A percentile compares a stretch with the other conserved stretches of the same genome.
phyloP scores from a whole-genome alignment of 1,140 invertebrate genomes.

The Chionoecetes opilio region DNA sequence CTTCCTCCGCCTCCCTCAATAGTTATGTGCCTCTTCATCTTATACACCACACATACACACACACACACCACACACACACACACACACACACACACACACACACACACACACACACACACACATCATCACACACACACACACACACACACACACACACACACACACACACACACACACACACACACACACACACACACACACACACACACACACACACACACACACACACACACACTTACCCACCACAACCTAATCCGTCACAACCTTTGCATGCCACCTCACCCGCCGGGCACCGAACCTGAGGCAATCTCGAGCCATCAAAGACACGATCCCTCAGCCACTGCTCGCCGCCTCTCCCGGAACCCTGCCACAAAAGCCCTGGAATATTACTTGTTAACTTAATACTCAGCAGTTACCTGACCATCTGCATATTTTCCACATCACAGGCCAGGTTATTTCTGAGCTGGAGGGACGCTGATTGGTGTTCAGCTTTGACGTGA shows the following conservation, averaged over 20 bases:
- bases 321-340: not conserved
- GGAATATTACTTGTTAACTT: slow-evolving; percentile 19
- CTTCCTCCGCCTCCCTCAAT: too few species aligned
- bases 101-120: too few species aligned
- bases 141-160: slow-evolving; percentile 12
- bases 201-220: slow-evolving; percentile 23
- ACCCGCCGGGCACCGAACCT: not conserved
- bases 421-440: slow-evolving; percentile 29
- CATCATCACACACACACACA: not conserved
- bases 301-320: not conserved
- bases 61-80: not conserved
- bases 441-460: not conserved
- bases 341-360: not conserved
- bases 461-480: not conserved
- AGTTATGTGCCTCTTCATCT: too few species aligned
- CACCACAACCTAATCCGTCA: not conserved
- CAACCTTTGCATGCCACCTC: not conserved
- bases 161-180: slow-evolving; percentile 27
- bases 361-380: not conserved
- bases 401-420: not conserved
- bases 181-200: slow-evolving; percentile 27
- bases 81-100: too few species aligned
- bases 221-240: not conserved
- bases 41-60: not conserved
- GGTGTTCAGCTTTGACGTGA: not conserved